Base-by-base conservation (phyloP, 2,888 invertebrate species). In the Perizoma flavofasciatum region DNA sequence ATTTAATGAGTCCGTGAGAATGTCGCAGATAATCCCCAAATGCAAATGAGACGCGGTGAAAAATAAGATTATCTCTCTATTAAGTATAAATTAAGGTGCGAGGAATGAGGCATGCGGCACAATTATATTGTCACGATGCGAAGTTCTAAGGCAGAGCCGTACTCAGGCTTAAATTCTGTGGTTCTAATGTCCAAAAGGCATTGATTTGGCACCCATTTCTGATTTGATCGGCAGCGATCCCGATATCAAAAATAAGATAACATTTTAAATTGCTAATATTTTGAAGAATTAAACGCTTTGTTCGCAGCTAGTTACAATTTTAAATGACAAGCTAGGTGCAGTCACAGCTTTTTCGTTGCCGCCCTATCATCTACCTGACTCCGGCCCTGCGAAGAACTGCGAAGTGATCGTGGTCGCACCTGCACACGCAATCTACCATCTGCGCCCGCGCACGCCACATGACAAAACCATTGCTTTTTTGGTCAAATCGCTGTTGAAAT, bases 61-160 rank as follows among this genome's bases (percentile, higher is more conserved):
- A 88, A 82, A 80, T 80, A 78, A 85, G 89, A 89, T 90, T 84
- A 90, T 90, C 89, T 89, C 79, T 79, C 88, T 87, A 90, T 89
- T 90, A 90, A 87, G 89, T 89, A 88, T 90, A 89, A 90, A 89
- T 90, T 88, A 88, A 89, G 85, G 86, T 77, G 77, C 76, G 74
- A 62, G 79, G 84, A 85, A 85, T 87, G 86, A 85, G 84, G 85
- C 81, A 85, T 86, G 86, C 86, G 79, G 82, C 82, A 88, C 89
- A 91, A 91, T 91, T 91, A 91, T 89, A 89, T 88, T 89, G 90
- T 91, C 90, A 90, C 89, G 89, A 89, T 85, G 81, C 76, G 73
- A 77, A 71, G 47, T 46, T 46, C 49, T 40, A 7, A 0, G n/a
- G 35, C 65, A 63, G 70, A 73, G 73, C 79, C 81, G 84, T 73